Conservation (phyloP, 2,113 vertebrate species). For the Bos taurus region DNA sequence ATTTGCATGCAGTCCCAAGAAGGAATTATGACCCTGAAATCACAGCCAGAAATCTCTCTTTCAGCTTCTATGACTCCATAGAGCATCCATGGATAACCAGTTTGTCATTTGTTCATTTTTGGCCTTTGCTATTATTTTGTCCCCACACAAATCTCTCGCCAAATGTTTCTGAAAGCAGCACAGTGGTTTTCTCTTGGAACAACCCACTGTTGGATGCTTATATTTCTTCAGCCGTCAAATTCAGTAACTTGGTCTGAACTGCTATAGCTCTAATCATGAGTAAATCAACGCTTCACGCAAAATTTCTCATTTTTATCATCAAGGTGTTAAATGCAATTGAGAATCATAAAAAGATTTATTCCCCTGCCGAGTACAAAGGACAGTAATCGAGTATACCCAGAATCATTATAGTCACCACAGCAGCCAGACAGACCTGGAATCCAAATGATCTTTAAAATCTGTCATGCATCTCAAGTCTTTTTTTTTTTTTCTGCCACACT, state of each 20-base stretch:
- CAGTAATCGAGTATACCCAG: conserved; percentile 18
- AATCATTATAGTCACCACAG: not conserved
- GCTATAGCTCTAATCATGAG: not conserved
- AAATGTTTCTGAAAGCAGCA: conserved; percentile 39
- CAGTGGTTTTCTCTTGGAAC: conserved; percentile 36
- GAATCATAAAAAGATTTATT: conserved; percentile 35
- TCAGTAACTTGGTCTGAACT: conserved; percentile 32
- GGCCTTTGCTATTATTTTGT: conserved; percentile 25
- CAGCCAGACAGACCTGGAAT: not conserved
- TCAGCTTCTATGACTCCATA: not conserved
- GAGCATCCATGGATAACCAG: not conserved
- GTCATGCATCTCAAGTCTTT: not conserved
- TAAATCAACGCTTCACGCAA: conserved; percentile 42
- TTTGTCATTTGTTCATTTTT: conserved; percentile 42
- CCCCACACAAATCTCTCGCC: conserved; percentile 12
- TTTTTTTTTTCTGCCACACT: not conserved
- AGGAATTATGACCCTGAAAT: not conserved
- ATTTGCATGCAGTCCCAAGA: not conserved
- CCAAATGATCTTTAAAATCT: not conserved
- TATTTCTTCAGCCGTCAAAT: conserved; percentile 45
- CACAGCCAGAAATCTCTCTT: not conserved
- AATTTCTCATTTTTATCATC: conserved; percentile 53
- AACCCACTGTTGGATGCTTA: not conserved
- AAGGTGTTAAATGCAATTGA: conserved; percentile 30
- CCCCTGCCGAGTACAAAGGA: not conserved